Conservation (phyloP, 2,888 invertebrate species). For the Steinernema scapterisci region DNA sequence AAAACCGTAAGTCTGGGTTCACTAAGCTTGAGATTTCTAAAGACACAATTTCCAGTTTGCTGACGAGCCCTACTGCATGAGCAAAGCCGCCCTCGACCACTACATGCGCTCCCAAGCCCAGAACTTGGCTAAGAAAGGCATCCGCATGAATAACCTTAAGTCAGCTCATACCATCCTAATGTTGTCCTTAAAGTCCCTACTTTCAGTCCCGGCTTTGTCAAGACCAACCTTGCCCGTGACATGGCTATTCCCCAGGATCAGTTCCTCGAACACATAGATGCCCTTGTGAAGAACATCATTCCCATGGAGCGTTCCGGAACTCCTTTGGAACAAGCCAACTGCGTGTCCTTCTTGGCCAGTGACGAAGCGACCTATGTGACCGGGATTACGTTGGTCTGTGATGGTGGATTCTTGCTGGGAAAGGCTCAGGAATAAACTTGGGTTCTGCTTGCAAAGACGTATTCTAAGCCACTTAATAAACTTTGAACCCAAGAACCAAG, state of each 20-base stretch:
- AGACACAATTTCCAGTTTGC: background rate
- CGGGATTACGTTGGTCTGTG: background rate
- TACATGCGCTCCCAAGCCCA: slow-evolving; percentile 2
- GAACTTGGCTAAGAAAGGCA: background rate
- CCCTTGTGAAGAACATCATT: background rate
- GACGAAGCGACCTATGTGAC: no score
- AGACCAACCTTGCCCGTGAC: background rate
- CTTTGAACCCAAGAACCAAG: no score
- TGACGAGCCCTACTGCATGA: background rate
- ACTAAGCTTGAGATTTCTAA: no score
- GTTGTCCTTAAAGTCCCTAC: no score
- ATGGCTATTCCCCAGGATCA: no score
- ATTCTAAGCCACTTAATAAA: no score
- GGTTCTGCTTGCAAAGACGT: no score
- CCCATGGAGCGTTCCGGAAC: background rate
- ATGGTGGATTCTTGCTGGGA: background rate
- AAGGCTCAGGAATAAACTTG: no score
- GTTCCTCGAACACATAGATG: background rate
- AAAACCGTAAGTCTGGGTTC: background rate
- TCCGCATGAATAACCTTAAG: slow-evolving; percentile 20
- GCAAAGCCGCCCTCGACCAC: background rate
- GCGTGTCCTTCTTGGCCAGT: background rate
- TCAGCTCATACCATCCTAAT: background rate
- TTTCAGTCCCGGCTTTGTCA: slow-evolving; percentile 14
- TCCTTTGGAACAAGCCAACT: background rate